phyloP scores from a whole-genome alignment of 1,140 invertebrate species.

The Polypedilum pembai region DNA sequence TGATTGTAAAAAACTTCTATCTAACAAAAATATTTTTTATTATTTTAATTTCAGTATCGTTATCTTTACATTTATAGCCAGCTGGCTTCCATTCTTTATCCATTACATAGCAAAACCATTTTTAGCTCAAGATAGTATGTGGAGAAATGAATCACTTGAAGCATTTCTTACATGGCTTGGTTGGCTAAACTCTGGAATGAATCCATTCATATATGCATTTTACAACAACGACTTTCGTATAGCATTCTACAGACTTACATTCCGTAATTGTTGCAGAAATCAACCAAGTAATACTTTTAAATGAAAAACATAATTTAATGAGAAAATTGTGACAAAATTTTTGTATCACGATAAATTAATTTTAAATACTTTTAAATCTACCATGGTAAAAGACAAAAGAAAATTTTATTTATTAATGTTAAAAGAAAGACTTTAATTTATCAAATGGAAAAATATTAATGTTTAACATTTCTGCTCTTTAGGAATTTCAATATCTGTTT shows the following conservation, averaged over 20 bases:
- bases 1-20: too few species aligned
- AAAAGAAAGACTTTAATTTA: too few species aligned
- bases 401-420: too few species aligned
- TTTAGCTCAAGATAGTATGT: conserved; percentile 47
- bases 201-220: conserved; percentile 81
- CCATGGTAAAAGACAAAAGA: too few species aligned
- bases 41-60: conserved; percentile 53
- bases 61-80: conserved; percentile 84
- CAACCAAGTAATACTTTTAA: conserved; percentile 10
- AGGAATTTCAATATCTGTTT: too few species aligned
- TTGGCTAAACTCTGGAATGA: conserved; percentile 86
- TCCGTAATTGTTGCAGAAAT: conserved; percentile 35
- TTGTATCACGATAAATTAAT: too few species aligned
- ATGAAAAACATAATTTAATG: background rate
- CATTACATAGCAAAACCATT: conserved; percentile 77
- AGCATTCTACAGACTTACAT: conserved; percentile 72
- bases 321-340: too few species aligned
- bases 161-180: conserved; percentile 81
- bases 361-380: too few species aligned
- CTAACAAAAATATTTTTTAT: background rate
- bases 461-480: too few species aligned
- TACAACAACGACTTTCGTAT: conserved; percentile 76
- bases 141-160: conserved; percentile 55
- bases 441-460: too few species aligned
- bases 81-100: conserved; percentile 84